Base-by-base conservation (phyloP, 2,113 vertebrate genomes). In the Tretioscincus oriximinensis region DNA sequence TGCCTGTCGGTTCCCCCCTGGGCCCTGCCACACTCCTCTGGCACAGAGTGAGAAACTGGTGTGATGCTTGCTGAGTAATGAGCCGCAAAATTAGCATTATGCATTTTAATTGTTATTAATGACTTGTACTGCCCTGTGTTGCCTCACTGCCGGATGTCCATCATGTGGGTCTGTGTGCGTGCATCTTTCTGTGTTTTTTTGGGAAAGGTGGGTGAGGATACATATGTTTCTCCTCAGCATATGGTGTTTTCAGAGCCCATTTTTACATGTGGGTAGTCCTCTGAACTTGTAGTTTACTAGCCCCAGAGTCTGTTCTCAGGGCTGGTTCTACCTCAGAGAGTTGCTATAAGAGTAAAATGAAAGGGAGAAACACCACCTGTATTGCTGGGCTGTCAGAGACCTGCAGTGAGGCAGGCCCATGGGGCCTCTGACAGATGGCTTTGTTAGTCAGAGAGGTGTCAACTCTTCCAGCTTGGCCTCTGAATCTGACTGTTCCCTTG, bases 101-200 rank as follows among this genome's bases (percentile, higher is more conserved):
- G 67, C 68, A 35, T 90, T 94, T 94, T 94, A 93, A 92, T 93
- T 93, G 84, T 90, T 92, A 92, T 88, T 89, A 91, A 90, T 90
- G 85, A 60, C 76, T 81, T 78, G n/a, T 76, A 84, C 77, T 82
- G 77, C 69, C 73, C 80, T 78, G 74, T 91, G 80, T 47, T 90
- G 76, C 85, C 88, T 90, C 84, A 87, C 77, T 90, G 77, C 88
- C 66, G 76, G 54, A 64, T 88, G 68, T 69, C 29, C 28, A 31
- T 60, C 81, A 86, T 84, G 81, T 84, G 47, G 54, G 31, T 28
- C 14, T 79, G 5, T 41, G 35, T 41, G 35, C 35, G 5, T 41
- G 35, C 5, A 22, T 5, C n/a, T 49, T 22, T 63, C 7, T 63
- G 65, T 87, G 88, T 85, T 85, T 29, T 31, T n/a, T 29, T 66